These are phyloP conservation scores for Alca torda DNA, from an alignment of 2,797 vertebrate genomes.

Conservation along the genomic window DNA sequence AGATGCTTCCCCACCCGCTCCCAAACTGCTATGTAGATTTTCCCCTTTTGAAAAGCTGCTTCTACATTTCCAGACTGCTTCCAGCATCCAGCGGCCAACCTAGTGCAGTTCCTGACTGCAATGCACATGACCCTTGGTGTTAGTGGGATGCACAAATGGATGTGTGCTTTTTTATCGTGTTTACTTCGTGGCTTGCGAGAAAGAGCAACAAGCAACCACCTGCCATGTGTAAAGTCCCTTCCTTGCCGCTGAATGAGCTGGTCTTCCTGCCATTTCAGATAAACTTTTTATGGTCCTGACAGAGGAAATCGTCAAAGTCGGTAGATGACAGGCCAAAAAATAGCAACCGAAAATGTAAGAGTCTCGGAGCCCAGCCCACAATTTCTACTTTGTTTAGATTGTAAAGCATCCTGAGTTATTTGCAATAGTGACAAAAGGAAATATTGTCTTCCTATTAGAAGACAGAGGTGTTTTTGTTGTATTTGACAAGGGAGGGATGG, in stretches of 20 bases:
- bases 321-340: background rate
- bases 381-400: background rate
- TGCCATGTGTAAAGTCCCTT: background rate
- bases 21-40: background rate
- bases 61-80: background rate
- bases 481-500: background rate
- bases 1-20: rapidly evolving
- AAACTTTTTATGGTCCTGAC: background rate
- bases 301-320: background rate
- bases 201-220: background rate
- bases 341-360: background rate
- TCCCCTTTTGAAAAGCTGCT: background rate
- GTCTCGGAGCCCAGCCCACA: background rate
- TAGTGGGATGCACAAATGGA: background rate
- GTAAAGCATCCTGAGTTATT: background rate
- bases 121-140: background rate
- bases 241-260: background rate
- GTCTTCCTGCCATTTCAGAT: background rate
- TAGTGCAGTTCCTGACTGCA: background rate
- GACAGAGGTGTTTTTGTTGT: background rate
- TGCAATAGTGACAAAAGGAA: background rate
- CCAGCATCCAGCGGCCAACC: background rate
- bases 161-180: rapidly evolving
- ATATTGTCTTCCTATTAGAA: background rate
- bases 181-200: background rate